Conservation (phyloP, 2,797 vertebrate genomes). For the Eremophila alpestris region DNA sequence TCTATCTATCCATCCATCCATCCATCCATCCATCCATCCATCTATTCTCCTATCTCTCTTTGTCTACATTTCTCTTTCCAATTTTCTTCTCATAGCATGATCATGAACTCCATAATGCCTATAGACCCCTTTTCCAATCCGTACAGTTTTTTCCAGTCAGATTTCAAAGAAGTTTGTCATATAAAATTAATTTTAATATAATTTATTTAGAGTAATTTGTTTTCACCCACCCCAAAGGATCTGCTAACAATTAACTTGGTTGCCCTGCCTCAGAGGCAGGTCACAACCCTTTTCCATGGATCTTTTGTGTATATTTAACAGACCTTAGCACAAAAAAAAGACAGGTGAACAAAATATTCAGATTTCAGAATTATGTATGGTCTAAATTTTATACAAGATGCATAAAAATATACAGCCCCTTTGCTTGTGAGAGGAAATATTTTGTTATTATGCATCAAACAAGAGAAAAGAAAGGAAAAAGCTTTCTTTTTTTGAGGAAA, state of each 20-base stretch:
- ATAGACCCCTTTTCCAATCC: neutral
- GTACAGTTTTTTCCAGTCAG: neutral
- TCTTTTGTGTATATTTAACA: neutral
- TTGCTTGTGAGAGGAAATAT: neutral
- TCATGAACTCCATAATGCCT: neutral
- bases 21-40: neutral
- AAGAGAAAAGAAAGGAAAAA: neutral
- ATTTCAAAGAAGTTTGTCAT: neutral
- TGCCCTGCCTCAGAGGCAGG: no score
- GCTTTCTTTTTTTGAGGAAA: no score
- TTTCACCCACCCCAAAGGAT: neutral
- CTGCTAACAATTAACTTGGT: neutral
- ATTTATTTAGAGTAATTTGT: no score
- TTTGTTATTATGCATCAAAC: neutral
- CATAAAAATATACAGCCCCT: neutral
- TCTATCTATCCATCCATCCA: neutral
- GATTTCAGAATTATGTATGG: neutral
- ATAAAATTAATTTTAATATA: neutral
- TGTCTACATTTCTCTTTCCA: neutral
- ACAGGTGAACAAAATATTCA: neutral
- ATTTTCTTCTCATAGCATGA: neutral
- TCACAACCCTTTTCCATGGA: neutral
- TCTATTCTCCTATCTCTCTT: neutral
- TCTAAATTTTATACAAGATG: neutral
- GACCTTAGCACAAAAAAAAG: neutral